phyloP scores from a whole-genome alignment of 1,140 invertebrate species.

The Leptestheria dahalacensis region DNA sequence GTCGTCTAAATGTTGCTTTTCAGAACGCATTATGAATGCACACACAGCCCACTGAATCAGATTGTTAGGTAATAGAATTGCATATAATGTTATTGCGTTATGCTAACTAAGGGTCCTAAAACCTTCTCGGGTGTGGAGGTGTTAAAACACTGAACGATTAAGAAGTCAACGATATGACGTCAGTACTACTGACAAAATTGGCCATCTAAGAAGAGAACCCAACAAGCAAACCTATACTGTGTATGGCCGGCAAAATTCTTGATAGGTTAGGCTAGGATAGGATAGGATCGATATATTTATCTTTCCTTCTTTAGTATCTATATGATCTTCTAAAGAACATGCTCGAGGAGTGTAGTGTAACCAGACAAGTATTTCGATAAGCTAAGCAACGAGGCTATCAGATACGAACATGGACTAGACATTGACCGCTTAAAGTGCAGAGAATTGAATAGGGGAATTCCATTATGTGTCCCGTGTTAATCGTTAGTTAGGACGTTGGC shows the following conservation, averaged over 20 bases:
- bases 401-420: slow-evolving; percentile 77
- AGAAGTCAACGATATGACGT: no score
- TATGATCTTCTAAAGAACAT: slow-evolving; percentile 88
- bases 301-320: slow-evolving; percentile 51
- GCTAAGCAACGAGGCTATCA: slow-evolving; percentile 65
- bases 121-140: no score
- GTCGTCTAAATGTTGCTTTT: no score
- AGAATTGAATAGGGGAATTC: slow-evolving; percentile 43
- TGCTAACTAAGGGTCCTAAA: no score
- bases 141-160: no score
- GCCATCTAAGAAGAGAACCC: slow-evolving; percentile 64
- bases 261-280: slow-evolving; percentile 48
- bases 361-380: slow-evolving; percentile 81
- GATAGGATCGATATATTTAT: background rate
- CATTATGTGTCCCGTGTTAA: background rate
- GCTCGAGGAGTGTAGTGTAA: slow-evolving; percentile 80
- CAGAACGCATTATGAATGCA: no score
- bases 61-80: no score
- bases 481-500: background rate
- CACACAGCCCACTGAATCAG: no score
- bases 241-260: slow-evolving; percentile 70
- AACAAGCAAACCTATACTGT: slow-evolving; percentile 69
- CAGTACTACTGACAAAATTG: slow-evolving; percentile 77
- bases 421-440: slow-evolving; percentile 71
- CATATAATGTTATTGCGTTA: no score